Evolutionary conservation across 2,888 invertebrate species (phyloP).

Genomic region (Eutolmus rufibarbis): DNA sequence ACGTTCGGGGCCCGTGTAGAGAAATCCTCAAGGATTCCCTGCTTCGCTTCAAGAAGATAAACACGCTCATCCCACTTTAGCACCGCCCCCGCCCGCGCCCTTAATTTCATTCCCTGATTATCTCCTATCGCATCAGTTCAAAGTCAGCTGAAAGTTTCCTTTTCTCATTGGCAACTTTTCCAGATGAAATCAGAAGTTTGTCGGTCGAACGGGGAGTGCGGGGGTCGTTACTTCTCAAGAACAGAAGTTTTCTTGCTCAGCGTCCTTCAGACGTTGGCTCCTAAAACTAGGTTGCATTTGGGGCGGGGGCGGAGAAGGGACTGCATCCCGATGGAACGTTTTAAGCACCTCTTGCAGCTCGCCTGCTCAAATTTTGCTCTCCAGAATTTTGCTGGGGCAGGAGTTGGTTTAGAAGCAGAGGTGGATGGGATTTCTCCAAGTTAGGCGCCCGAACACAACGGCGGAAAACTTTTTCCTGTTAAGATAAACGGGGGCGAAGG

Average conservation of each 20-base stretch:
- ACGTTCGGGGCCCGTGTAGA: not conserved
- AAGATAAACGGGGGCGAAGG: not conserved
- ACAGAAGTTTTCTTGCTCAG: not conserved
- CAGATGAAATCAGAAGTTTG: not conserved
- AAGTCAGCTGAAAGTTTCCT: conserved; percentile 26
- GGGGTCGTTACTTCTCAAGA: not conserved
- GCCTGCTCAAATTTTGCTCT: not conserved
- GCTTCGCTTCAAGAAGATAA: not conserved
- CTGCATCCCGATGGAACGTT: not conserved
- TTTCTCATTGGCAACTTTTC: conserved; percentile 17
- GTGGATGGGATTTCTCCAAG: not conserved
- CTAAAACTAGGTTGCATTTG: not conserved
- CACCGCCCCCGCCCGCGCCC: not conserved
- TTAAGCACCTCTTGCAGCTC: not conserved
- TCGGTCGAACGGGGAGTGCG: not conserved
- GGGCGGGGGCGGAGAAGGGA: not conserved
- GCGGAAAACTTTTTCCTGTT: not conserved
- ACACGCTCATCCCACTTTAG: not conserved
- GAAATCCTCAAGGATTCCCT: not conserved
- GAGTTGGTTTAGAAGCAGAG: not conserved
- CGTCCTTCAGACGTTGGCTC: conserved; percentile 13
- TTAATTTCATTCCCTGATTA: conserved; percentile 11
- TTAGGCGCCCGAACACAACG: not conserved
- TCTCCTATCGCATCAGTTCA: conserved; percentile 8
- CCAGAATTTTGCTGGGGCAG: not conserved